Evolutionary conservation across 2,888 invertebrate genomes (phyloP).

Genomic region (Andrena hattorfiana): DNA sequence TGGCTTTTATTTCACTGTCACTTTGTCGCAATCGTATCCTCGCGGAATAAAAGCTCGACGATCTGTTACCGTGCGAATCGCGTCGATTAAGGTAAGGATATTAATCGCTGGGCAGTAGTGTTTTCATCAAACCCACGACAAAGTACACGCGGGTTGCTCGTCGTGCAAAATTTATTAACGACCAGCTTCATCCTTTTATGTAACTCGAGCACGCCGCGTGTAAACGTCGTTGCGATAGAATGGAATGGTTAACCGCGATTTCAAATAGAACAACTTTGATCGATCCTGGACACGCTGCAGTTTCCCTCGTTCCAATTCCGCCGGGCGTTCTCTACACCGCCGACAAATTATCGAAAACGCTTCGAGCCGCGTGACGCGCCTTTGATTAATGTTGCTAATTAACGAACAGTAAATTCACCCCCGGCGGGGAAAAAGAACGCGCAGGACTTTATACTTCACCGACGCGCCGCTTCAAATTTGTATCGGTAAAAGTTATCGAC

Average conservation of each 20-base stretch:
- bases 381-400: conserved; percentile 4
- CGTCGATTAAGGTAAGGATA: not conserved
- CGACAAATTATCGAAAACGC: not conserved
- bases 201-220: conserved; percentile 21
- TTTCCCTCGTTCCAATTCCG: conserved; percentile 24
- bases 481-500: not conserved
- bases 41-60: too few species aligned
- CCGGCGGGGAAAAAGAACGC: not conserved
- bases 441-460: not conserved
- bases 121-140: not conserved
- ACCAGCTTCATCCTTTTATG: conserved; percentile 47
- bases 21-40: too few species aligned
- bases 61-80: not conserved
- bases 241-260: conserved; percentile 44
- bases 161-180: conserved; percentile 38
- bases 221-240: conserved; percentile 21
- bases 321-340: not conserved
- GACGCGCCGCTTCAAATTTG: not conserved
- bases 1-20: too few species aligned
- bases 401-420: not conserved
- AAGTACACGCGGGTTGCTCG: not conserved
- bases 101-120: conserved; percentile 21
- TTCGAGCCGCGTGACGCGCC: not conserved
- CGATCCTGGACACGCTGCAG: conserved; percentile 48
- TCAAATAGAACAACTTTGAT: conserved; percentile 45